Evolutionary conservation across 1,140 invertebrate species (phyloP).

Genomic region (Colletes gigas): DNA sequence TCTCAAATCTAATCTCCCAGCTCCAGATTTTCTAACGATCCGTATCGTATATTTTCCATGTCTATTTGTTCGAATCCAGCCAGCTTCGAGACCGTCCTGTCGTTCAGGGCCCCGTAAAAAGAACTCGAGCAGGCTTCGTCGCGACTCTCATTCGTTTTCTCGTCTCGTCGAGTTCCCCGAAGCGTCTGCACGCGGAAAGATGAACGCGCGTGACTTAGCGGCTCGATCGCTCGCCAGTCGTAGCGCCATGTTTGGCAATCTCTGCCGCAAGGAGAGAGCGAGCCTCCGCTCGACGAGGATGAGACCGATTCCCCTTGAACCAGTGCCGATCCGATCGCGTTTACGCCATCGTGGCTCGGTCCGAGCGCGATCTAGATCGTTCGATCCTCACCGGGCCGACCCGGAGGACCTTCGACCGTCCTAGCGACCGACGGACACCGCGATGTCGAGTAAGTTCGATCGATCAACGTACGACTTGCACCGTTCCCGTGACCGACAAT

Average conservation of each 20-base stretch:
- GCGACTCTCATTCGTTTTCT: constrained; percentile 38
- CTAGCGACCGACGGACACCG: constrained; percentile 33
- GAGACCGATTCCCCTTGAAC: constrained; percentile 47
- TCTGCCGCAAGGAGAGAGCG: constrained; percentile 64
- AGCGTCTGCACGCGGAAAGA: constrained; percentile 52
- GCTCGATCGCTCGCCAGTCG: constrained; percentile 35
- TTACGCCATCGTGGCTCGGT: constrained; percentile 39
- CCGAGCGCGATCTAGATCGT: constrained; percentile 7
- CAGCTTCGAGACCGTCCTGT: not conserved
- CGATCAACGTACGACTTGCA: too few relatives aligned
- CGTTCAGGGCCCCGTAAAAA: not conserved
- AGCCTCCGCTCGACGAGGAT: constrained; percentile 45
- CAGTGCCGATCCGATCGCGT: constrained; percentile 63
- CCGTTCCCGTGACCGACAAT: too few relatives aligned
- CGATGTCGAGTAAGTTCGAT: constrained; percentile 51
- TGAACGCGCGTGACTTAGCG: constrained; percentile 60
- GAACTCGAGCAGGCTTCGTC: not conserved
- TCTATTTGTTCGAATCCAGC: too few relatives aligned
- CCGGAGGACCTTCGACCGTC: not conserved
- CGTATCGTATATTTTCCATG: too few relatives aligned
- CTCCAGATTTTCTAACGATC: too few relatives aligned
- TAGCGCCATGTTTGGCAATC: constrained; percentile 69
- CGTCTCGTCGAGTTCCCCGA: constrained; percentile 35
- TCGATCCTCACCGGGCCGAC: not conserved
- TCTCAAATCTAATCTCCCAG: too few relatives aligned